Base-by-base conservation (phyloP, 2,888 invertebrate species). In the Pocota personata region DNA sequence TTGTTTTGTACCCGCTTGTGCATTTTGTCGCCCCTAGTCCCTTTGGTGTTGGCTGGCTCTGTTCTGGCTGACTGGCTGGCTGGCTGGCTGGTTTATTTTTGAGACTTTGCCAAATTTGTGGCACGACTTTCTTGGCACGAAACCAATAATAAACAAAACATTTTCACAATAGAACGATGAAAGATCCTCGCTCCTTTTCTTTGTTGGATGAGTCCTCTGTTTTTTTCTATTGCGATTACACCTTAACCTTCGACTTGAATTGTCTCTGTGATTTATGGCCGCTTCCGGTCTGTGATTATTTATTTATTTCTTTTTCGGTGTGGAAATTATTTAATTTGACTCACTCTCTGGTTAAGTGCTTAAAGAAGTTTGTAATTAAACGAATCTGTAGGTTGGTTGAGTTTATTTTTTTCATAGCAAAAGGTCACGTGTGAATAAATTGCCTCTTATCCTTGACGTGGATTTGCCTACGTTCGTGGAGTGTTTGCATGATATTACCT, bases 211-310 rank as follows among this genome's bases (percentile, higher is more conserved):
- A n/a, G n/a, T n/a, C n/a, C n/a, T 60, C 16, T 14, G 27, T n/a
- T 10, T 52, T 40, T 30, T 24, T 35, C 46, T 62, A 55, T 76
- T 76, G 46, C 77, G 37, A 83, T 78, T 67, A 72, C 77, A 62
- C 72, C 86, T 82, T 82, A 82, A 82, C 86, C 86, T 86, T 82
- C 82, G 82, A 82, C 86, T 86, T 86, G 72, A 86, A 77, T 82
- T 77, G 71, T 86, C 77, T 82, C 30, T 66, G n/a, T 72, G 72
- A 82, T 82, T 82, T 82, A 82, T 62, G 66, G 66, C 37, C 14
- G 1, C 76, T 86, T 82, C 82, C 82, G 75, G 82, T 77, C 57
- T 71, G 71, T 43, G 55, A 82, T 66, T 76, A 76, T 73, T 76
- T 73, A 32, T 21, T 46, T 67, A 24, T 57, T 57, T 69, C 19